Evolutionary conservation across 2,797 vertebrate species (phyloP).

Genomic region (Acropternis orthonyx): DNA sequence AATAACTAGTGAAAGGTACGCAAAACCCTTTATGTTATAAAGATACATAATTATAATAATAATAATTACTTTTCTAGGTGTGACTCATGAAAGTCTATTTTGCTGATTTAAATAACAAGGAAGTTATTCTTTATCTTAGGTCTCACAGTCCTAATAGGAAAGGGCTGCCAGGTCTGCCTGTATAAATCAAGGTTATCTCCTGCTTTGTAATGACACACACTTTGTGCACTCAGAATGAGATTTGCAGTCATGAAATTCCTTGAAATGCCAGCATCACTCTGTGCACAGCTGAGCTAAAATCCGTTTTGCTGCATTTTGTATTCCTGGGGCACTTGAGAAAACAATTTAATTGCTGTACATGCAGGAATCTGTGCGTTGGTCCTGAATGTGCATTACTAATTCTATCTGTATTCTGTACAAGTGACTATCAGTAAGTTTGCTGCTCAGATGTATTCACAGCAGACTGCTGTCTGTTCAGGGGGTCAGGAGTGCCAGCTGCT

Average conservation of each 20-base stretch:
- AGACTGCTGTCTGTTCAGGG: slow-evolving; percentile 5
- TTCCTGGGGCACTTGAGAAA: not conserved
- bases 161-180: not conserved
- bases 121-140: not conserved
- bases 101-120: slow-evolving; percentile 16
- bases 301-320: not conserved
- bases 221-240: not conserved
- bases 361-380: not conserved
- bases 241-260: not conserved
- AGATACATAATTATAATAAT: not conserved
- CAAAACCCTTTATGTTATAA: not conserved
- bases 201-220: not conserved
- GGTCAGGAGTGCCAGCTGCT: not conserved
- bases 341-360: not conserved
- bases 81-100: not conserved
- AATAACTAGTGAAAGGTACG: not conserved
- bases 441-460: slow-evolving; percentile 26
- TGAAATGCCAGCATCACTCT: not conserved
- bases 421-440: not conserved
- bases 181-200: slow-evolving; percentile 30
- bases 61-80: not conserved
- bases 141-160: not conserved
- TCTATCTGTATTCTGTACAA: not conserved
- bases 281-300: not conserved
- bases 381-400: not conserved